Percentiles rank a stretch among this genome's conserved stretches.
Evolutionary conservation across 2,113 vertebrate genomes (phyloP).

Genomic region (Chionomys nivalis): DNA sequence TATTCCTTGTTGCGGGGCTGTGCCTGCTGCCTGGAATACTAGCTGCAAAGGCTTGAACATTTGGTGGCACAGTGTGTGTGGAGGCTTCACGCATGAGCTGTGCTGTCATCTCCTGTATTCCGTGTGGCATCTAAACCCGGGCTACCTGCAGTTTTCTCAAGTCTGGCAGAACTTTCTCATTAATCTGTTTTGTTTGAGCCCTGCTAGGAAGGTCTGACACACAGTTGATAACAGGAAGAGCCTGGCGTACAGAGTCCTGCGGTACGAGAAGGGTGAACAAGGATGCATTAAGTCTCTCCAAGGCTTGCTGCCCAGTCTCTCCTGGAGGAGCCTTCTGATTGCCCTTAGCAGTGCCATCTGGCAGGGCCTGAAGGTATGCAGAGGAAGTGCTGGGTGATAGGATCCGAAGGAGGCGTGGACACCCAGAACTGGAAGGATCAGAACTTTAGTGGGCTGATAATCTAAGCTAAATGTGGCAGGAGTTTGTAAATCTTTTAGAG

Average conservation of each 20-base stretch:
- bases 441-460: neutral
- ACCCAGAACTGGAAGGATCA: neutral
- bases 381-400: neutral
- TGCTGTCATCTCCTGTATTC: slow-evolving; percentile 38
- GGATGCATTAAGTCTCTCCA: neutral
- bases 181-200: neutral
- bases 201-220: slow-evolving; percentile 29
- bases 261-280: neutral
- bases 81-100: slow-evolving; percentile 51
- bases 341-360: neutral
- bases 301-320: neutral
- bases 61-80: neutral
- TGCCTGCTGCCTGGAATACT: neutral
- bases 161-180: neutral
- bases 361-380: neutral
- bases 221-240: neutral
- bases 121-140: neutral
- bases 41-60: neutral
- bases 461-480: neutral
- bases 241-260: neutral
- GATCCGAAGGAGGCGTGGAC: neutral
- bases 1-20: neutral
- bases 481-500: neutral
- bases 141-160: slow-evolving; percentile 3
- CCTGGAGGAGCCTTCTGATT: neutral